A percentile compares a stretch with the other conserved stretches of the same genome.
Evolutionary conservation across 2,797 vertebrate species (phyloP).

Genomic region (Clarias laeviceps): DNA sequence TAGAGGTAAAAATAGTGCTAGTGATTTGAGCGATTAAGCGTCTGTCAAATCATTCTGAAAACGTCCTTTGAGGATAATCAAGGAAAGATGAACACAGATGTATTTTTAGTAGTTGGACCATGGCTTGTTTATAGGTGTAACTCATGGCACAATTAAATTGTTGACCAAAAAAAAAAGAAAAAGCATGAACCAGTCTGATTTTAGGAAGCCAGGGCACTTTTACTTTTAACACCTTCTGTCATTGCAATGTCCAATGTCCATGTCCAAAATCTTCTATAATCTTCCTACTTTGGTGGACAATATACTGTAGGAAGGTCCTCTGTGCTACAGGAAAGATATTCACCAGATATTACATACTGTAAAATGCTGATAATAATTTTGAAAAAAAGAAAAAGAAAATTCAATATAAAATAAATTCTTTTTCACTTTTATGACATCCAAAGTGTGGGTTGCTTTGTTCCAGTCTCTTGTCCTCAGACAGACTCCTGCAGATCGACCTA

Average conservation of each 20-base stretch:
- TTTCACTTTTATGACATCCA: neutral
- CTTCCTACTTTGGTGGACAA: neutral
- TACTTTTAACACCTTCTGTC: neutral
- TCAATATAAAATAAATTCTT: neutral
- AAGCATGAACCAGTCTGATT: slow-evolving; percentile 14
- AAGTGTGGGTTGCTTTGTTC: neutral
- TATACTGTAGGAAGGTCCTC: neutral
- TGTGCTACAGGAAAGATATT: neutral
- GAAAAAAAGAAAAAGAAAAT: neutral
- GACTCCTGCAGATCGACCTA: neutral
- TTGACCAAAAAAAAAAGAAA: slow-evolving; percentile 26
- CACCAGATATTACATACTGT: neutral
- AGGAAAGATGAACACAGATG: neutral
- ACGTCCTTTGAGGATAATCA: neutral
- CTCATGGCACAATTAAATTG: slow-evolving; percentile 16
- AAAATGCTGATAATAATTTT: slow-evolving; percentile 13
- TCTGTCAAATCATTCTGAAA: slow-evolving; percentile 14
- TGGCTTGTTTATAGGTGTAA: slow-evolving; percentile 41
- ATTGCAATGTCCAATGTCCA: neutral
- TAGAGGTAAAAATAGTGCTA: neutral
- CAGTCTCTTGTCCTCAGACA: neutral
- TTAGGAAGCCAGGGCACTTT: slow-evolving; percentile 10
- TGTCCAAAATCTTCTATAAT: neutral
- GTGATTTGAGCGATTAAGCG: slow-evolving; percentile 6
- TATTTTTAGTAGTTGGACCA: slow-evolving; percentile 55